A percentile compares a stretch with the other conserved stretches of the same genome.
Conservation (phyloP, 1,140 invertebrate species). For the Neodiprion fabricii region DNA sequence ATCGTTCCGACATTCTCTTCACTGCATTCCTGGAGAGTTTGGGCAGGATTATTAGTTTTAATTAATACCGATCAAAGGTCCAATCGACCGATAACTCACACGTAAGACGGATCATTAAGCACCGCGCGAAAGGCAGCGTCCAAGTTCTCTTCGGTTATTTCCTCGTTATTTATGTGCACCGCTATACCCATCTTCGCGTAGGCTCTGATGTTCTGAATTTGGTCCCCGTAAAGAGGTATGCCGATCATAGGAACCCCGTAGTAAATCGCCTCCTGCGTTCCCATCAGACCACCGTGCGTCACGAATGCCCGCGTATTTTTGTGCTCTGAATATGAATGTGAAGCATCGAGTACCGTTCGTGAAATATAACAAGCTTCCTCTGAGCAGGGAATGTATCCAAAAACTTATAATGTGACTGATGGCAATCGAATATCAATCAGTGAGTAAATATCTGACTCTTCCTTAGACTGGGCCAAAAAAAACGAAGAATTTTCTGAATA, state of each 20-base stretch:
- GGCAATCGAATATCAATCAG: no score
- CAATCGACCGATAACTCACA: slow-evolving; percentile 30
- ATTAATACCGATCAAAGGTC: background rate
- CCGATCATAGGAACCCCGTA: slow-evolving; percentile 59
- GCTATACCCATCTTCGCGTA: slow-evolving; percentile 31
- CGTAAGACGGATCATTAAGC: slow-evolving; percentile 46
- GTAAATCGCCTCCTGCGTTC: slow-evolving; percentile 56
- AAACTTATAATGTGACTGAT: no score
- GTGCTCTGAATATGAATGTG: slow-evolving; percentile 46
- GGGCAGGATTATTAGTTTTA: background rate
- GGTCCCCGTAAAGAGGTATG: slow-evolving; percentile 61
- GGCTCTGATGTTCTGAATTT: slow-evolving; percentile 49
- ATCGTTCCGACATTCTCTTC: slow-evolving; percentile 43
- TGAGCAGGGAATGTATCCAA: no score
- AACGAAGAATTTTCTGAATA: no score
- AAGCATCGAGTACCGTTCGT: background rate
- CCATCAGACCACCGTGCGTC: slow-evolving; percentile 61
- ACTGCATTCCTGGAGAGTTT: slow-evolving; percentile 33
- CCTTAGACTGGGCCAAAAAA: no score
- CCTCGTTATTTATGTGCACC: slow-evolving; percentile 24
- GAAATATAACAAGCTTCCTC: no score
- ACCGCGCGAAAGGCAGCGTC: slow-evolving; percentile 40
- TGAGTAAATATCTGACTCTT: no score
- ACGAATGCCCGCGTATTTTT: slow-evolving; percentile 57
- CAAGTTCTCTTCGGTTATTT: slow-evolving; percentile 46